Percentiles rank a stretch among this genome's conserved stretches.
Conservation (phyloP, 2,797 vertebrate species). For the Xenopus petersii region DNA sequence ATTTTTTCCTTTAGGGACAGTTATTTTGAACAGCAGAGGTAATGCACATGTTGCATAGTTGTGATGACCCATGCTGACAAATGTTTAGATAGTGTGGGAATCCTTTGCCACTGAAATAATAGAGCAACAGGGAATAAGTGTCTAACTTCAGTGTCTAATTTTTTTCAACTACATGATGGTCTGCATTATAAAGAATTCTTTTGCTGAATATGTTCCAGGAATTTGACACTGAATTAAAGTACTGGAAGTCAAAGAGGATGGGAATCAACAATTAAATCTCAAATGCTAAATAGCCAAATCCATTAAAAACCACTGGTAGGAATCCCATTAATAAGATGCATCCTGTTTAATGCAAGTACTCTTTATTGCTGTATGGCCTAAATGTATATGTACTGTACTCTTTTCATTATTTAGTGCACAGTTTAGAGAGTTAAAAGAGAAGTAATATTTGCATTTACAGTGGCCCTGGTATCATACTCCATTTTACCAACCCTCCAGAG, state of each 20-base stretch:
- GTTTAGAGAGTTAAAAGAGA: no score
- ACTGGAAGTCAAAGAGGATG: slow-evolving; percentile 67
- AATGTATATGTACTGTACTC: no score
- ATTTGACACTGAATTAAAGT: slow-evolving; percentile 63
- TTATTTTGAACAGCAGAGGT: slow-evolving; percentile 33
- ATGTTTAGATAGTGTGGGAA: slow-evolving; percentile 53
- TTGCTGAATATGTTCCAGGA: slow-evolving; percentile 61
- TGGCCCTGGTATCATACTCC: no score
- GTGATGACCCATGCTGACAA: slow-evolving; percentile 49
- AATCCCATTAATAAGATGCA: not conserved
- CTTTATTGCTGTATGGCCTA: no score
- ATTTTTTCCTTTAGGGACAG: slow-evolving; percentile 24
- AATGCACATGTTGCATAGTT: slow-evolving; percentile 46
- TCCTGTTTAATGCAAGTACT: not conserved
- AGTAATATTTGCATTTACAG: no score
- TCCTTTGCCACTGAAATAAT: slow-evolving; percentile 22
- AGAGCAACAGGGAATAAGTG: slow-evolving; percentile 48
- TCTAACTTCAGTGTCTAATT: slow-evolving; percentile 46
- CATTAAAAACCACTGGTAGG: slow-evolving; percentile 45
- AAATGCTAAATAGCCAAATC: slow-evolving; percentile 51
- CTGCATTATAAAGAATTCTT: slow-evolving; percentile 60
- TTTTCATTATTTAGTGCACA: no score
- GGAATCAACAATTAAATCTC: slow-evolving; percentile 56
- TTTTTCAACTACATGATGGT: slow-evolving; percentile 50
- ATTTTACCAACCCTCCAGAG: no score